Evolutionary conservation across 2,888 invertebrate genomes (phyloP).

Genomic region (Agapetus fuscipes): DNA sequence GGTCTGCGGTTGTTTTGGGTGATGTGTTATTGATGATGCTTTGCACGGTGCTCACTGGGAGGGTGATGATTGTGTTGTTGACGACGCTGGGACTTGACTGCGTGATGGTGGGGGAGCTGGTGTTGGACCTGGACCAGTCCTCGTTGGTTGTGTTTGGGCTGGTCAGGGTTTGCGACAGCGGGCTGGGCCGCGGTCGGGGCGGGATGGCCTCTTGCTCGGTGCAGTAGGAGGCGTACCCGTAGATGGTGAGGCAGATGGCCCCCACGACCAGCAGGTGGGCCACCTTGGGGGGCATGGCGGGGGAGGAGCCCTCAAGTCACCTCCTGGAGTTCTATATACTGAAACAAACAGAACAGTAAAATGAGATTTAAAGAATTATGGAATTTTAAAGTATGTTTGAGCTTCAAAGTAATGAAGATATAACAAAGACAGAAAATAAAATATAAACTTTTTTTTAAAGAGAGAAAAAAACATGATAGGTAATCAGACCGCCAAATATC

Average conservation of each 20-base stretch:
- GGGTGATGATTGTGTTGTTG: slow-evolving; percentile 1
- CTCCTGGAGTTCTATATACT: no score
- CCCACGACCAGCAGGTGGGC: slow-evolving; percentile 36
- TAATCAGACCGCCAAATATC: no score
- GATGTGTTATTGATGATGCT: slow-evolving; percentile 8
- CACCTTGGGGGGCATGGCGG: slow-evolving; percentile 28
- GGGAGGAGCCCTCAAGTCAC: background rate
- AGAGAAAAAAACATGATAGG: no score
- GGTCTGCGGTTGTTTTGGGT: slow-evolving; percentile 24
- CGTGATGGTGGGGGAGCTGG: slow-evolving; percentile 6
- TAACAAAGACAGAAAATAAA: no score
- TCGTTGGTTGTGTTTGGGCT: slow-evolving; percentile 12
- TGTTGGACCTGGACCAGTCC: slow-evolving; percentile 11
- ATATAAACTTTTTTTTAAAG: no score
- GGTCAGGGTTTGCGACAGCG: slow-evolving; percentile 5
- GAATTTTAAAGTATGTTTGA: no score
- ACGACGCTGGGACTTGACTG: background rate
- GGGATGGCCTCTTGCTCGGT: slow-evolving; percentile 27
- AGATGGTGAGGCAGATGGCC: slow-evolving; percentile 35
- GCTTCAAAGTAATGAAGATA: no score
- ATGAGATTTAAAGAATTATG: no score
- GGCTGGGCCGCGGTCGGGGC: slow-evolving; percentile 6
- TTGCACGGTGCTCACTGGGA: background rate
- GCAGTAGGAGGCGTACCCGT: slow-evolving; percentile 40
- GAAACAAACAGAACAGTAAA: no score